Conservation (phyloP, 2,113 vertebrate species). For the Pleuronectes platessa region DNA sequence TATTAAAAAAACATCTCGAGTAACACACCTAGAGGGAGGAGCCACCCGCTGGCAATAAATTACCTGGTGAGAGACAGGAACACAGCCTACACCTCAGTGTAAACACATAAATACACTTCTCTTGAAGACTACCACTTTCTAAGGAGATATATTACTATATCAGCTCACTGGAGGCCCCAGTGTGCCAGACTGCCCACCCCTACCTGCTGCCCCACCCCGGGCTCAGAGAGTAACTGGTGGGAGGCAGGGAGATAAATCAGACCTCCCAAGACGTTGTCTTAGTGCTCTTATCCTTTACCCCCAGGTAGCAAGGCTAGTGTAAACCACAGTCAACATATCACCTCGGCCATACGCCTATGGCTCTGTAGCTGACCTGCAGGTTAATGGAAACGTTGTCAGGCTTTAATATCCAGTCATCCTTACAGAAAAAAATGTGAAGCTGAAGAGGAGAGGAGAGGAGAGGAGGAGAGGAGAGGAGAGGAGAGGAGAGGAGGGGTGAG, state of each 20-base stretch:
- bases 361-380: conserved; percentile 63
- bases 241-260: conserved; percentile 63
- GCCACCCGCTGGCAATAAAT: background rate
- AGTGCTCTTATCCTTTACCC: conserved; percentile 64
- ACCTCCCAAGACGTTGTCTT: conserved; percentile 56
- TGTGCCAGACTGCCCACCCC: conserved; percentile 27
- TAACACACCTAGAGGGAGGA: background rate
- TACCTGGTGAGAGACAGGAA: background rate
- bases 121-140: conserved; percentile 2
- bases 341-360: conserved; percentile 51
- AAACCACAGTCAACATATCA: conserved; percentile 69
- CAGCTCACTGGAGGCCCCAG: background rate
- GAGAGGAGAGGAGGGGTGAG: conserved; percentile 7
- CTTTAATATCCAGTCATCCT: conserved; percentile 61
- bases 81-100: background rate
- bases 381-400: conserved; percentile 75
- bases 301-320: conserved; percentile 55
- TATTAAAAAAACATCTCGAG: background rate
- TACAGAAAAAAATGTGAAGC: conserved; percentile 12
- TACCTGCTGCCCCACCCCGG: conserved; percentile 28
- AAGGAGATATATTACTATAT: conserved; percentile 12
- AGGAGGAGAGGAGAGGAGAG: conserved; percentile 3
- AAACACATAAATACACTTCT: background rate
- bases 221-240: conserved; percentile 33
- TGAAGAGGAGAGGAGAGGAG: background rate